These are phyloP conservation scores for Aphodius granarius DNA, from an alignment of 2,888 invertebrate genomes.

Conservation along the genomic window DNA sequence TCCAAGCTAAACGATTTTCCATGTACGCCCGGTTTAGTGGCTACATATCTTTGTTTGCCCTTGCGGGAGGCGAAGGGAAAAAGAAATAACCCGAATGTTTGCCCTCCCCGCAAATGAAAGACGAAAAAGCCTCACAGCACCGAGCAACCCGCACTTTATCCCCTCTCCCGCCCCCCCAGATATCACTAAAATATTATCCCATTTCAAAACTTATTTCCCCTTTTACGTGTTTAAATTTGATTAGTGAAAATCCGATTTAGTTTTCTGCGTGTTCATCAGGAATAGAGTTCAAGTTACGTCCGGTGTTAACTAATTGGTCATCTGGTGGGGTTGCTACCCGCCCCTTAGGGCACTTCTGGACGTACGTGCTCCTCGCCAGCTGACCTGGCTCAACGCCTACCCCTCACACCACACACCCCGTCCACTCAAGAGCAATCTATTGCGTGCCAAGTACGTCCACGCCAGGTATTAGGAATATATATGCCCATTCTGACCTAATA, in stretches of 20 bases:
- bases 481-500: background rate
- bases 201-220: background rate
- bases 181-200: background rate
- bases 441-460: constrained; percentile 36
- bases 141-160: background rate
- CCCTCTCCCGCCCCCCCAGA: background rate
- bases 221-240: background rate
- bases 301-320: constrained; percentile 19
- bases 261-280: background rate
- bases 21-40: constrained; percentile 40
- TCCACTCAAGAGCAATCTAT: constrained; percentile 21
- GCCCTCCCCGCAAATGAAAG: constrained; percentile 23
- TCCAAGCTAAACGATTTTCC: constrained; percentile 40
- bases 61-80: constrained; percentile 36
- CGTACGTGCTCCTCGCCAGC: constrained; percentile 33
- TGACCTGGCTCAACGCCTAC: constrained; percentile 36
- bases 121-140: constrained; percentile 4
- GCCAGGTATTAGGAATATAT: constrained; percentile 33
- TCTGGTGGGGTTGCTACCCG: background rate
- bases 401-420: constrained; percentile 16
- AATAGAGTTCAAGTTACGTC: background rate
- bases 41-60: constrained; percentile 42
- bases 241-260: background rate
- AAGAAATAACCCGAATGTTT: constrained; percentile 27
- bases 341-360: constrained; percentile 20